These are phyloP conservation scores for Synanthedon andrenaeformis DNA, from an alignment of 2,888 invertebrate species.

Conservation along the genomic window DNA sequence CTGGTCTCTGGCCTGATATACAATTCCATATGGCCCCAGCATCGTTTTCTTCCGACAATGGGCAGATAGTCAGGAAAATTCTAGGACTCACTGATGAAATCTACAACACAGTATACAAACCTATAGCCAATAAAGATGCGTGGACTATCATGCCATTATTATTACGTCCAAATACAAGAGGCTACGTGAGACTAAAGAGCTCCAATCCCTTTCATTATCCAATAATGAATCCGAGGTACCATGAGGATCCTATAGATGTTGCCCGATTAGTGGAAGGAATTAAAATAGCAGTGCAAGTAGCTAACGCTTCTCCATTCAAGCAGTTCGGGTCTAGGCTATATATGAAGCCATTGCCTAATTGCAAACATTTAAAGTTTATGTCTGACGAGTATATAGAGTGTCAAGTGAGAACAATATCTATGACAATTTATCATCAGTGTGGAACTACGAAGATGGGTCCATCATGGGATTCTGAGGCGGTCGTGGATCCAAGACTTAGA, in stretches of 20 bases:
- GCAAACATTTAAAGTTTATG: slow-evolving; percentile 77
- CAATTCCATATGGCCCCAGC: slow-evolving; percentile 95
- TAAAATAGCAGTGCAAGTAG: slow-evolving; percentile 79
- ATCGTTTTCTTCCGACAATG: slow-evolving; percentile 84
- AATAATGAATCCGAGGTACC: slow-evolving; percentile 92
- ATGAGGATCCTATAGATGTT: slow-evolving; percentile 83
- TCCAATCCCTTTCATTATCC: slow-evolving; percentile 90
- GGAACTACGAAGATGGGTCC: slow-evolving; percentile 93
- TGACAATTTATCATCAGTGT: slow-evolving; percentile 91
- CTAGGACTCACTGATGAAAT: slow-evolving; percentile 83
- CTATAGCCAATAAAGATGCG: slow-evolving; percentile 81
- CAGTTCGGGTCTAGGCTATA: slow-evolving; percentile 84
- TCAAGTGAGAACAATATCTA: slow-evolving; percentile 85
- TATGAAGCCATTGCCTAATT: slow-evolving; percentile 82
- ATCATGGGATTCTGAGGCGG: slow-evolving; percentile 79
- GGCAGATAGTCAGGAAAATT: slow-evolving; percentile 80
- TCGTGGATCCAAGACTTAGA: slow-evolving; percentile 82
- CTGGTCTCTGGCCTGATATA: slow-evolving; percentile 86
- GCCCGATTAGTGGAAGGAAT: slow-evolving; percentile 86
- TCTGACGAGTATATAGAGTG: slow-evolving; percentile 90
- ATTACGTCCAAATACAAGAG: slow-evolving; percentile 82
- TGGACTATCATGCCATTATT: slow-evolving; percentile 91
- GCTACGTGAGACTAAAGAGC: slow-evolving; percentile 79
- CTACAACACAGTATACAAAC: slow-evolving; percentile 83
- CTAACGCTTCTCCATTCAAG: slow-evolving; percentile 81